Evolutionary conservation across 2,888 invertebrate species (phyloP).

Genomic region (Chrysopilus asiliformis): DNA sequence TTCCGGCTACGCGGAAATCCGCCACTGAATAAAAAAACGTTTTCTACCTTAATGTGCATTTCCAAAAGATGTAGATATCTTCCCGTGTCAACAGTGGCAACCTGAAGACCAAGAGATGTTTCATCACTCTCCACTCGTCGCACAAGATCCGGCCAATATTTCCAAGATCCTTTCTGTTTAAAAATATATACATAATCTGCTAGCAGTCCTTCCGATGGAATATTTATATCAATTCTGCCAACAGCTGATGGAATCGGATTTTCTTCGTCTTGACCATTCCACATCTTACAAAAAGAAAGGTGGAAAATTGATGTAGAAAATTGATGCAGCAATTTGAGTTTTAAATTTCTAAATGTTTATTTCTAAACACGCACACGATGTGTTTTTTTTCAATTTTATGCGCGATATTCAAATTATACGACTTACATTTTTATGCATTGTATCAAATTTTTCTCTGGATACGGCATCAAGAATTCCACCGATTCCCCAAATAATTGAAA

Average conservation of each 20-base stretch:
- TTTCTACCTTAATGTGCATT: slow-evolving; percentile 48
- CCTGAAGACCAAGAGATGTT: slow-evolving; percentile 38
- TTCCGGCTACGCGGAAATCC: no score
- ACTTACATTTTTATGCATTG: slow-evolving; percentile 40
- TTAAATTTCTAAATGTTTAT: no score
- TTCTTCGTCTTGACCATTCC: slow-evolving; percentile 36
- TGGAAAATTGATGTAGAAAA: no score
- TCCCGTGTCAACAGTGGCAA: slow-evolving; percentile 78
- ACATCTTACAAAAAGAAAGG: slow-evolving; percentile 22
- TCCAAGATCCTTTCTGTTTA: slow-evolving; percentile 77
- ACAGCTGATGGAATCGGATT: slow-evolving; percentile 44
- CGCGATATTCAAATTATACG: neutral
- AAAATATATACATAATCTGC: slow-evolving; percentile 73
- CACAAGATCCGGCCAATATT: slow-evolving; percentile 68
- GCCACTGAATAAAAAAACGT: neutral
- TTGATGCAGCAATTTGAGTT: no score
- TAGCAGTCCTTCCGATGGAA: slow-evolving; percentile 64
- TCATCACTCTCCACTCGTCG: slow-evolving; percentile 43
- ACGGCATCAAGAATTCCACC: slow-evolving; percentile 64
- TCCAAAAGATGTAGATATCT: slow-evolving; percentile 63
- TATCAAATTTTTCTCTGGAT: slow-evolving; percentile 56
- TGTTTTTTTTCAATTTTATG: no score
- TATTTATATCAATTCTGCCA: slow-evolving; percentile 55
- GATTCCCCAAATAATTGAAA: slow-evolving; percentile 69
- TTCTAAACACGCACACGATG: no score